Conservation (phyloP, 1,140 invertebrate genomes). For the Nixonia krombeini region DNA sequence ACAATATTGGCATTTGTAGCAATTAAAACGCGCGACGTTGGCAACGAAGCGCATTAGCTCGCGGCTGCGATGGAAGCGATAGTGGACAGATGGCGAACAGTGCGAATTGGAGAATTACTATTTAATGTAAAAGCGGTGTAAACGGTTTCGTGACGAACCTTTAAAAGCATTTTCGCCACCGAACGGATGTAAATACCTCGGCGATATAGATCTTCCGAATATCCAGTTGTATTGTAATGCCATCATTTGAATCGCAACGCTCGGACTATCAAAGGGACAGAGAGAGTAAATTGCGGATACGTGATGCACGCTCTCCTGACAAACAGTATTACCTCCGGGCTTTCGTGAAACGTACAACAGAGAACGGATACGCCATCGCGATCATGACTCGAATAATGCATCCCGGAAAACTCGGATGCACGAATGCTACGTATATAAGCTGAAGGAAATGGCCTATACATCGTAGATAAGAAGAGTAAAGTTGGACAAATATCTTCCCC, state of each 20-base stretch:
- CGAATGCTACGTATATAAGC: slow-evolving; percentile 2
- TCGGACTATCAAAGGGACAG: slow-evolving; percentile 10
- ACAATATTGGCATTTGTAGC: neutral
- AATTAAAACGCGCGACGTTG: neutral
- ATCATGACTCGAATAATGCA: slow-evolving; percentile 10
- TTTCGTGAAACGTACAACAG: neutral
- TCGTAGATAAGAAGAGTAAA: neutral
- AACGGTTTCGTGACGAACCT: neutral
- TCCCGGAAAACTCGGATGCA: slow-evolving; percentile 11
- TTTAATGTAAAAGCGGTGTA: neutral
- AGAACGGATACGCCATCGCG: slow-evolving; percentile 3
- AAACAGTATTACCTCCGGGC: slow-evolving; percentile 5
- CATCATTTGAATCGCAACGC: slow-evolving; percentile 17
- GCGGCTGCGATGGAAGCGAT: neutral
- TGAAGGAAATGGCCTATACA: slow-evolving; percentile 3
- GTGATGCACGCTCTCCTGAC: slow-evolving; percentile 15
- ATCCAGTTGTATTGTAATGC: slow-evolving; percentile 8
- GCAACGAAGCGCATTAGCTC: neutral
- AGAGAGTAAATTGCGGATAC: slow-evolving; percentile 18
- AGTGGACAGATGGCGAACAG: neutral
- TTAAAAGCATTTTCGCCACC: slow-evolving; percentile 1
- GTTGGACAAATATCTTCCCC: slow-evolving; percentile 4
- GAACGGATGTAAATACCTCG: slow-evolving; percentile 3
- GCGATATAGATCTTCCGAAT: slow-evolving; percentile 9
- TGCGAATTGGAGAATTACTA: neutral